phyloP scores from a whole-genome alignment of 2,797 vertebrate species.

The Acanthiza pusilla region DNA sequence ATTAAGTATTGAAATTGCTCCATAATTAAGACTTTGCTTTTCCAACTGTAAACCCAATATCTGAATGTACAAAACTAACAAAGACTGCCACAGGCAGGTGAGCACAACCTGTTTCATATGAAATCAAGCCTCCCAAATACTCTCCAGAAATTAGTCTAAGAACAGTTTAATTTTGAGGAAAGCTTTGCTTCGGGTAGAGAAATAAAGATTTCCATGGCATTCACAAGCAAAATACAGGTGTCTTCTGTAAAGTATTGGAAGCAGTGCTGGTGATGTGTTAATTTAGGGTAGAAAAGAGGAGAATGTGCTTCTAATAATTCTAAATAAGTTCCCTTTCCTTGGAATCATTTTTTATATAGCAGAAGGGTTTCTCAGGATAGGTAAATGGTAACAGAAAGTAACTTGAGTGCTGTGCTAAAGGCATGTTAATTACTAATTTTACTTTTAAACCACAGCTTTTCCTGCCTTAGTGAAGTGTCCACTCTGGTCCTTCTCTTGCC shows the following conservation, averaged over 20 bases:
- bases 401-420: neutral
- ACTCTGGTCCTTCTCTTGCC: neutral
- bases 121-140: neutral
- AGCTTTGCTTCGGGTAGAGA: rapidly evolving
- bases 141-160: neutral
- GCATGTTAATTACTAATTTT: neutral
- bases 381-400: neutral
- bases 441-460: neutral
- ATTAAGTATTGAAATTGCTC: neutral
- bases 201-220: neutral
- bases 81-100: neutral
- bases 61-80: neutral
- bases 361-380: neutral
- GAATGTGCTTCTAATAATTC: neutral
- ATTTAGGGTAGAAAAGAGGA: neutral
- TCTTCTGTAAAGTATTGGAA: neutral
- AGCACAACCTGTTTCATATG: neutral
- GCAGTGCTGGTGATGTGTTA: neutral
- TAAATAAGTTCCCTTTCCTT: neutral
- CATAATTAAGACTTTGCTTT: neutral
- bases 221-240: neutral
- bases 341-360: neutral
- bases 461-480: neutral
- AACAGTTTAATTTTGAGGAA: neutral
- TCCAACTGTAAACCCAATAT: neutral